Conservation (phyloP, 2,888 invertebrate genomes). For the Buathra laborator region DNA sequence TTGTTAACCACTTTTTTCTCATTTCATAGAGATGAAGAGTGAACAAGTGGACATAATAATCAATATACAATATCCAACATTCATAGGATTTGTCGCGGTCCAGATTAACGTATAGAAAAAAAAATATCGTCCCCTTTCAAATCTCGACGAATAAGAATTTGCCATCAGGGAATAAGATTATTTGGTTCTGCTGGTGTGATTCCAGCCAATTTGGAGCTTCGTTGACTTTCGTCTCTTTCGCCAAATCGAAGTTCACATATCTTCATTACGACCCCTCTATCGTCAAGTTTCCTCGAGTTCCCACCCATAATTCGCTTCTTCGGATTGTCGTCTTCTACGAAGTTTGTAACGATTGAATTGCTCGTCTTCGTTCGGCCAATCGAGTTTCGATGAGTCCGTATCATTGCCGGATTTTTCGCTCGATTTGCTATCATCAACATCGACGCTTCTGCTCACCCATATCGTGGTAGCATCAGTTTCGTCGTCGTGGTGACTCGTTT, state of each 20-base stretch:
- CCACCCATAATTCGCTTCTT: constrained; percentile 78
- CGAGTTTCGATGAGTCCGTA: constrained; percentile 69
- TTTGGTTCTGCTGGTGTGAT: background rate
- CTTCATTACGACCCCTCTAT: background rate
- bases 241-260: background rate
- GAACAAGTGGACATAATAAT: too few species aligned
- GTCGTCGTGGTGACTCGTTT: constrained; percentile 42
- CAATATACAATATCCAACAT: too few species aligned
- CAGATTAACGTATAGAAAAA: background rate
- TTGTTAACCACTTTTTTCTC: too few species aligned
- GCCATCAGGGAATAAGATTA: background rate
- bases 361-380: constrained; percentile 77
- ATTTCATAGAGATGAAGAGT: too few species aligned
- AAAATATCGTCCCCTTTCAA: background rate
- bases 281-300: constrained; percentile 79
- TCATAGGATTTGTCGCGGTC: too few species aligned
- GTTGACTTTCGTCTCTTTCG: background rate
- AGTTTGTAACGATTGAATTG: constrained; percentile 67
- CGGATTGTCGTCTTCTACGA: constrained; percentile 72
- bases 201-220: background rate
- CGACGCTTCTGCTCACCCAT: constrained; percentile 61
- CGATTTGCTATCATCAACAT: constrained; percentile 74
- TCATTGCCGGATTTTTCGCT: constrained; percentile 70
- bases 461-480: constrained; percentile 26
- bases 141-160: background rate